Base-by-base conservation (phyloP, 2,888 invertebrate genomes). In the Andrena praecox region DNA sequence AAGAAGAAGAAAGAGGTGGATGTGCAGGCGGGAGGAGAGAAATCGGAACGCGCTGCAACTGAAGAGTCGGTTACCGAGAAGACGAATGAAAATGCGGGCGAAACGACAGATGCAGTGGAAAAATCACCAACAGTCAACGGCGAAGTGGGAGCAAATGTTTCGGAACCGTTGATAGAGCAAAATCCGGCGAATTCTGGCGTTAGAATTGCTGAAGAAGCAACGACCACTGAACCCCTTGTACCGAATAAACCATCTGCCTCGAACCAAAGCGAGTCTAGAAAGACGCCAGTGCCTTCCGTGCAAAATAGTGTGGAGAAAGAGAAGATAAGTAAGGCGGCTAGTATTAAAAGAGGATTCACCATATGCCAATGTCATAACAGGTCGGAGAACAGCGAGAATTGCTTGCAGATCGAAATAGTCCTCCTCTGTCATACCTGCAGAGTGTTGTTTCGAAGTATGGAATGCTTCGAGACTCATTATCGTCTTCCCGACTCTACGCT, bases 381-480 rank as follows among this genome's bases (percentile, higher is more conserved):
- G 8, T 85, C 89, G 5, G 29, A 60, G 0, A 10, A 73, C 4
- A 66, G 79, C n/a, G 75, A 79, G 0, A 80, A 84, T 2, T 88
- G 85, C 10, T 66, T 93, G 3, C 90, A 90, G 20, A 92, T 93
- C 0, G 93, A 93, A 76, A 90, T 93, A 89, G 89, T 92, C 1
- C 79, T 93, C 0, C 72, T 89, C 0, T 93, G 93, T 56, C 88
- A 88, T 6, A 80, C 77, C 5, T 93, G 93, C 20, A 84, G 81
- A 2, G 87, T 90, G 0, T 63, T 93, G 1, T 94, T 91, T 31
- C 90, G 93, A 7, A 87, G 90, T 12, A 80, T 86, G 2, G 90
- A 92, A 0, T 94, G 93, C 29, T 91, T 93, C 7, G 92, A 93
- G 50, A 76, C 85, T 2, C 93, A 94, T 69, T 93, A 90, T 62